phyloP scores from a whole-genome alignment of 2,888 invertebrate species.

The Matsumyia berberina region DNA sequence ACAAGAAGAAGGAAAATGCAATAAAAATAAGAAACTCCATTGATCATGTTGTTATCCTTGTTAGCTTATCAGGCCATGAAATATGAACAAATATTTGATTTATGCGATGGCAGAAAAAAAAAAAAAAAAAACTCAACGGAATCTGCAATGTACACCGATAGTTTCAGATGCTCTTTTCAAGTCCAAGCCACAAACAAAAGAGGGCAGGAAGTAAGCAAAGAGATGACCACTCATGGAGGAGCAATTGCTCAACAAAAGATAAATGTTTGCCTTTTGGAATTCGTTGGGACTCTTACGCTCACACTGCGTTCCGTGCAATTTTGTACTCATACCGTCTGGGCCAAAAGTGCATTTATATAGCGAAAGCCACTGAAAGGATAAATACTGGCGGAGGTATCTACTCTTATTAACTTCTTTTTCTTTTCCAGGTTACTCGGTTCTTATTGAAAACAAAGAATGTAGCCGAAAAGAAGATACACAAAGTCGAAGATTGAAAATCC shows the following conservation, averaged over 20 bases:
- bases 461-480: slow-evolving; percentile 17
- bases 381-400: slow-evolving; percentile 3
- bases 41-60: slow-evolving; percentile 77
- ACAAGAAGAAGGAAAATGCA: slow-evolving; percentile 37
- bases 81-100: slow-evolving; percentile 76
- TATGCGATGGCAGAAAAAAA: slow-evolving; percentile 58
- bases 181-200: not conserved
- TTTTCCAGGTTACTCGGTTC: slow-evolving; percentile 42
- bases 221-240: slow-evolving; percentile 52
- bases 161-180: slow-evolving; percentile 14
- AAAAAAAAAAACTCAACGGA: slow-evolving; percentile 9
- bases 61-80: slow-evolving; percentile 76
- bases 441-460: slow-evolving; percentile 35
- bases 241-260: slow-evolving; percentile 72
- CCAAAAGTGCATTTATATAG: slow-evolving; percentile 45
- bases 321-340: slow-evolving; percentile 50
- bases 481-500: slow-evolving; percentile 58
- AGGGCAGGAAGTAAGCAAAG: not conserved
- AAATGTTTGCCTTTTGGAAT: slow-evolving; percentile 69
- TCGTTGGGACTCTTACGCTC: slow-evolving; percentile 35
- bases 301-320: slow-evolving; percentile 33
- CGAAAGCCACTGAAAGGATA: slow-evolving; percentile 55
- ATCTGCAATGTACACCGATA: slow-evolving; percentile 30
- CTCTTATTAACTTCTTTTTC: slow-evolving; percentile 45
- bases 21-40: slow-evolving; percentile 56